These are phyloP conservation scores for Phylloscopus whistleri DNA, from an alignment of 2,113 vertebrate genomes.

Conservation along the genomic window DNA sequence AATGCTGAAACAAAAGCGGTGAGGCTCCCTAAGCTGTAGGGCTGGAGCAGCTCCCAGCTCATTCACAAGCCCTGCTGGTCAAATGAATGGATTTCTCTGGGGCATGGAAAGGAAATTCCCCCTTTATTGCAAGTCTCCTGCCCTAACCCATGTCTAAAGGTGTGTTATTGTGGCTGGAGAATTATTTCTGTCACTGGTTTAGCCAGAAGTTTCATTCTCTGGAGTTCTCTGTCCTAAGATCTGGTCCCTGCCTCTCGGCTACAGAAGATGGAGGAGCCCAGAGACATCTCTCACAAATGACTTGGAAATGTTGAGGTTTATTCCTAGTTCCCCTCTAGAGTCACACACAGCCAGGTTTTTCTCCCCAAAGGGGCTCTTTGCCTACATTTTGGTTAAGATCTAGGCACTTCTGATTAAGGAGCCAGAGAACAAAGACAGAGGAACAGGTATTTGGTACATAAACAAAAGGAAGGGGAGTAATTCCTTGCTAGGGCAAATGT, in stretches of 20 bases:
- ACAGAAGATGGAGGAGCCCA: conserved; percentile 45
- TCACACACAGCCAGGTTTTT: background rate
- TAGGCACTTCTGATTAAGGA: conserved; percentile 13
- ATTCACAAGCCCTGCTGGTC: conserved; percentile 19
- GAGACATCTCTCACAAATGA: conserved; percentile 6
- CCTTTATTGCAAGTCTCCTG: conserved; percentile 1
- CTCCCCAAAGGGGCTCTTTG: background rate
- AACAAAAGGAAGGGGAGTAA: background rate
- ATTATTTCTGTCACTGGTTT: background rate
- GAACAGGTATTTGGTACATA: conserved; percentile 1
- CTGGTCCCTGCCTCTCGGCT: background rate
- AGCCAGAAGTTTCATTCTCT: conserved; percentile 37
- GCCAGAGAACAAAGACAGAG: background rate
- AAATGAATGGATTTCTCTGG: conserved; percentile 42
- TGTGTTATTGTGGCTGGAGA: conserved; percentile 5
- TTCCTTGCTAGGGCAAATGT: conserved; percentile 18
- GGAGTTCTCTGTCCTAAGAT: background rate
- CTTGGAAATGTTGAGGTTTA: conserved; percentile 37
- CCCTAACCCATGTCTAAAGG: background rate
- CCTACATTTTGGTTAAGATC: conserved; percentile 27
- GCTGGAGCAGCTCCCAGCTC: background rate
- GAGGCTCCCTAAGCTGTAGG: background rate
- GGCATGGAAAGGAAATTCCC: conserved; percentile 36
- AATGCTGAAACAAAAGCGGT: conserved; percentile 42
- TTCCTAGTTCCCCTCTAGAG: background rate